These are phyloP conservation scores for Bombycilla garrulus DNA, from an alignment of 2,113 vertebrate species.

Conservation along the genomic window DNA sequence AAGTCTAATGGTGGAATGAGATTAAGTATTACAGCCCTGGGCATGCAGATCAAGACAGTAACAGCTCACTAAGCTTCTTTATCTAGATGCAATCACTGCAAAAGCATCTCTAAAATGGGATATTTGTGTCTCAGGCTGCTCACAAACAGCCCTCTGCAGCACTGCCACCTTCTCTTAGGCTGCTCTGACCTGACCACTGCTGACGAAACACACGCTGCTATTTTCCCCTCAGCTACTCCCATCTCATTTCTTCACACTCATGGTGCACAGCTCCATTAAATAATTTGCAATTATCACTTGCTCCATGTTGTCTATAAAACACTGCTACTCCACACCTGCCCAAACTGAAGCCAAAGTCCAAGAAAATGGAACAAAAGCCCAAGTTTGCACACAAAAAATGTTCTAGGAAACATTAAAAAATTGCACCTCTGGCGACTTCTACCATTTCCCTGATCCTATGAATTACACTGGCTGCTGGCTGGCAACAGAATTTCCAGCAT, in stretches of 20 bases:
- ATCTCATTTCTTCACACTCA: background rate
- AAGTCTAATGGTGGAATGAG: background rate
- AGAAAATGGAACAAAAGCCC: background rate
- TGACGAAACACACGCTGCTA: background rate
- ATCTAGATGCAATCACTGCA: background rate
- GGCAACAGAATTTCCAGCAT: background rate
- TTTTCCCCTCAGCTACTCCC: background rate
- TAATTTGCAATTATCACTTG: background rate
- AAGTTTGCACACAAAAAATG: background rate
- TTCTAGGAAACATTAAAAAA: background rate
- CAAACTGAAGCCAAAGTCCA: background rate
- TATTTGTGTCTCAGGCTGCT: background rate
- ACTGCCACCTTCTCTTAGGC: background rate
- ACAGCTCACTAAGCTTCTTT: background rate
- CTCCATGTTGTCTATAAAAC: background rate
- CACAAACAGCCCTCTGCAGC: background rate
- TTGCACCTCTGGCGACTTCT: background rate
- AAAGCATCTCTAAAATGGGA: background rate
- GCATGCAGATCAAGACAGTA: constrained; percentile 5
- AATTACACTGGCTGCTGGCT: background rate
- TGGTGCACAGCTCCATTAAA: background rate
- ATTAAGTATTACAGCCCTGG: background rate
- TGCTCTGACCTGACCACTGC: background rate
- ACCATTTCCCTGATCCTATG: background rate
- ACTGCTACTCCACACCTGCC: background rate